phyloP scores from a whole-genome alignment of 2,113 vertebrate species.

The Epinephelus cyanopodus region DNA sequence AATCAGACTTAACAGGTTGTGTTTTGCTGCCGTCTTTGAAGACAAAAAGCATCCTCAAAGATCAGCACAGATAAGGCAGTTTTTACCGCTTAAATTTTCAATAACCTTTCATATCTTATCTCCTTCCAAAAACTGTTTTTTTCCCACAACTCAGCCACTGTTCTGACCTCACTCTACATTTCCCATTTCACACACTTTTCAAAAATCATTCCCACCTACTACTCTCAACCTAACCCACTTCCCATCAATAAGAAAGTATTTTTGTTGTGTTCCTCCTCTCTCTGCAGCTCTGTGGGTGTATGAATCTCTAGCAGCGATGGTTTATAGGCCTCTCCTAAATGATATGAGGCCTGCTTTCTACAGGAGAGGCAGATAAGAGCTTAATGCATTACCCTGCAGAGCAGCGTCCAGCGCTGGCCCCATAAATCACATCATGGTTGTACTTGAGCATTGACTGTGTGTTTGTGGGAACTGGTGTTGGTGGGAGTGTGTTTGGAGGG shows the following conservation, averaged over 20 bases:
- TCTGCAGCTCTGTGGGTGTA: conserved; percentile 48
- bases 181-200: conserved; percentile 26
- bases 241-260: conserved; percentile 59
- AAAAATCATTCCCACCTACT: conserved; percentile 23
- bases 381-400: conserved; percentile 80
- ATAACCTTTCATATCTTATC: conserved; percentile 37
- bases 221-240: conserved; percentile 18
- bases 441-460: conserved; percentile 52
- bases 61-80: conserved; percentile 25
- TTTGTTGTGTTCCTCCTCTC: conserved; percentile 40
- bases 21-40: conserved; percentile 47
- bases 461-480: conserved; percentile 39
- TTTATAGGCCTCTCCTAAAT: conserved; percentile 62
- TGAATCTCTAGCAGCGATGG: conserved; percentile 40
- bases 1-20: conserved; percentile 47
- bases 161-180: conserved; percentile 36
- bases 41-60: conserved; percentile 33
- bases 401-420: conserved; percentile 56
- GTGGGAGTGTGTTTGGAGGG: not conserved
- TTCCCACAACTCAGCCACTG: conserved; percentile 4
- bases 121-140: conserved; percentile 1
- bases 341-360: conserved; percentile 62
- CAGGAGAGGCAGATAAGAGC: conserved; percentile 78
- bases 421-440: conserved; percentile 79
- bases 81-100: conserved; percentile 30